These are phyloP conservation scores for Eupithecia tripunctaria DNA, from an alignment of 2,888 invertebrate species.

Conservation along the genomic window DNA sequence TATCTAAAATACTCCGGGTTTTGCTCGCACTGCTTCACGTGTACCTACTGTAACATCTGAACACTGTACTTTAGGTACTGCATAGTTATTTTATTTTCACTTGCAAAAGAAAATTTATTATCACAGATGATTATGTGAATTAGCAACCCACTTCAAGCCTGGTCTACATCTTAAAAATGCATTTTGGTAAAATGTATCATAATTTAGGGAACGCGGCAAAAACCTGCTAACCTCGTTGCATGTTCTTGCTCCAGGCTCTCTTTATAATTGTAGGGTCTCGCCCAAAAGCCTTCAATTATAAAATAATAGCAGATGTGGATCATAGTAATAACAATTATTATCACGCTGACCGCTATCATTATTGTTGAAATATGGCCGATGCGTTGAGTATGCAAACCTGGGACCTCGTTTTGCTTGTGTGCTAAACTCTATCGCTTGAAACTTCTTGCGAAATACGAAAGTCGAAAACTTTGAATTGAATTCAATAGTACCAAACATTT, in stretches of 20 bases:
- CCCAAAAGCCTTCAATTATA: slow-evolving; percentile 83
- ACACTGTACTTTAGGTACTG: not conserved
- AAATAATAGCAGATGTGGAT: slow-evolving; percentile 85
- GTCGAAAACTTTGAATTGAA: not conserved
- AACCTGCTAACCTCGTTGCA: slow-evolving; percentile 77
- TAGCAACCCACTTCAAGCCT: slow-evolving; percentile 32
- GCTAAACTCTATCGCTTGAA: not conserved
- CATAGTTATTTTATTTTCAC: not conserved
- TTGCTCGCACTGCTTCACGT: not conserved
- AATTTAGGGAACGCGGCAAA: slow-evolving; percentile 76
- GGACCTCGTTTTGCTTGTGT: slow-evolving; percentile 59
- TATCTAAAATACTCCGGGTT: not conserved
- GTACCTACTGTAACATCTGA: not conserved
- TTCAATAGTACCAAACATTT: not conserved
- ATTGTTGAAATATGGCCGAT: slow-evolving; percentile 80
- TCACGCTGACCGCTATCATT: slow-evolving; percentile 82
- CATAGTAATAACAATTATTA: slow-evolving; percentile 85
- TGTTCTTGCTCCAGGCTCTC: slow-evolving; percentile 80
- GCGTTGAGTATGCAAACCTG: slow-evolving; percentile 75
- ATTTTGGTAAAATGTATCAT: slow-evolving; percentile 72
- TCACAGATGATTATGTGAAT: not conserved
- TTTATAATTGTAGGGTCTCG: slow-evolving; percentile 84
- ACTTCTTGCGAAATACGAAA: not conserved
- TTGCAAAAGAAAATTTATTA: not conserved
- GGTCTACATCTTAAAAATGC: slow-evolving; percentile 54